phyloP scores from a whole-genome alignment of 2,888 invertebrate species.

The Lydus trimaculatus region DNA sequence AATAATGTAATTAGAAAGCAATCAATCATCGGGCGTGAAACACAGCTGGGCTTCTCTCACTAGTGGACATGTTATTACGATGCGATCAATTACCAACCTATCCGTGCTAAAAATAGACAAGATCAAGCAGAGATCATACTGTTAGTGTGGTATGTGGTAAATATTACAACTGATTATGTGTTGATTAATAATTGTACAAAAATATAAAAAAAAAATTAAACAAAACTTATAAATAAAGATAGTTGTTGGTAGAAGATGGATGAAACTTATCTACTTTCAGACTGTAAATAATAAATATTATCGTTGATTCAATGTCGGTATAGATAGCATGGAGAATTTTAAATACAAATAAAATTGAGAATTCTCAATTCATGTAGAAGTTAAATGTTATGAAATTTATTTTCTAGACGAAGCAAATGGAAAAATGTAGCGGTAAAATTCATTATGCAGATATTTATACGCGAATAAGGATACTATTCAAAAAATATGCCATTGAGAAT shows the following conservation, averaged over 20 bases:
- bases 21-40: constrained; percentile 56
- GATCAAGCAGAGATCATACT: not conserved
- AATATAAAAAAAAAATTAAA: not conserved
- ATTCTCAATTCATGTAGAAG: not conserved
- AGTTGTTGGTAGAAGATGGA: not conserved
- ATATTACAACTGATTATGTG: not conserved
- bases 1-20: constrained; percentile 60
- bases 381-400: not conserved
- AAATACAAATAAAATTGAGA: not conserved
- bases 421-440: constrained; percentile 1
- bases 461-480: not conserved
- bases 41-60: constrained; percentile 55
- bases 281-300: not conserved
- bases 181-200: not conserved
- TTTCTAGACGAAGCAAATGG: not conserved
- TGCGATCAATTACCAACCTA: constrained; percentile 51
- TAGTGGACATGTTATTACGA: constrained; percentile 49
- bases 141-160: not conserved
- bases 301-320: not conserved
- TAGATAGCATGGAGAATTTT: not conserved
- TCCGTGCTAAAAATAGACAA: constrained; percentile 42
- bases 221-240: not conserved
- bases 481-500: not conserved
- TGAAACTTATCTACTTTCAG: not conserved
- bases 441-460: not conserved